Base-by-base conservation (phyloP, 1,140 invertebrate species). In the Chrysomallon squamiferum region DNA sequence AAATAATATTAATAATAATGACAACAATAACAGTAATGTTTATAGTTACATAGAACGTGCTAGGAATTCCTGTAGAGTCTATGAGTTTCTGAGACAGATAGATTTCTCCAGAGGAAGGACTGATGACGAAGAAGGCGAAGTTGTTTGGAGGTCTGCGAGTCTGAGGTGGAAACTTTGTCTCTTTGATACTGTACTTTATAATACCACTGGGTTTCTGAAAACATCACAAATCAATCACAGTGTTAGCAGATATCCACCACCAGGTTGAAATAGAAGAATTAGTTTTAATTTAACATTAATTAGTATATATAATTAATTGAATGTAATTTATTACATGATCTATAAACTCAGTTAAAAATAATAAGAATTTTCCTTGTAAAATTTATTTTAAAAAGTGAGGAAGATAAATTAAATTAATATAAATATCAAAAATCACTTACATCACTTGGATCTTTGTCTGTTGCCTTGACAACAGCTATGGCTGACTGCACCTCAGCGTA, bases 401-500 rank as follows among this genome's bases (percentile, higher is more conserved):
- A n/a, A n/a, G n/a, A n/a, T n/a, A n/a, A n/a, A n/a, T n/a, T n/a
- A n/a, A n/a, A n/a, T n/a, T n/a, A n/a, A n/a, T n/a, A n/a, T n/a
- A n/a, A n/a, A n/a, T n/a, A n/a, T n/a, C n/a, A 38, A 7, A 38
- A 22, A 6, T 35, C 29, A 63, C 62, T 63, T 30, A 63, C 62
- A 56, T 66, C 50, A 30, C 56, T 52, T 60, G 50, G 56, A 54
- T 78, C 76, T 6, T n/a, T 30, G 60, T 79, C 77, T 25, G 57
- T 72, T 9, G 76, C 76, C 9, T n/a, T 52, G 5, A 74, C 68
- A 11, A 29, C 43, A 20, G 65, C 49, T 1, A 79, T 33, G 9
- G 45, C 50, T 3, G 58, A 38, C 9, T 61, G 57, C 13, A 74
- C 41, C 0, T 50, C 32, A 13, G 60, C 35, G 43, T 73, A 75